These are phyloP conservation scores for Scyliorhinus canicula DNA, from an alignment of 2,797 vertebrate species.

Conservation along the genomic window DNA sequence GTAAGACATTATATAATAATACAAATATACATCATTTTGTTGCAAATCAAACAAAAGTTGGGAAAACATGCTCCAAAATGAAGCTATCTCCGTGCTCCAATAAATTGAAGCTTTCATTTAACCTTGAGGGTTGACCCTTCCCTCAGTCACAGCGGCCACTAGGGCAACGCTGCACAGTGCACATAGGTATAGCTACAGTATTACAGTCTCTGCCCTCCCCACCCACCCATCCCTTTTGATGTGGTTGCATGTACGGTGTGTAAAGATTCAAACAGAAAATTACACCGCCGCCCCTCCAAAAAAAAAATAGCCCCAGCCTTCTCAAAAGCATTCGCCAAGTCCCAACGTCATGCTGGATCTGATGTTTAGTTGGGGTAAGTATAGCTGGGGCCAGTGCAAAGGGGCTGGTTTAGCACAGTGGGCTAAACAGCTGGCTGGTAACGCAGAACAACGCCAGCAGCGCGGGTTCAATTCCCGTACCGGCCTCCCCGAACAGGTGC, in stretches of 20 bases:
- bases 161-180: conserved; percentile 79
- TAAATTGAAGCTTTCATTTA: conserved; percentile 84
- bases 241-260: conserved; percentile 67
- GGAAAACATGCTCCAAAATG: conserved; percentile 85
- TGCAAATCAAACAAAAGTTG: conserved; percentile 70
- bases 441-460: no score
- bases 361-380: neutral
- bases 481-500: no score
- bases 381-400: neutral
- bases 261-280: conserved; percentile 64
- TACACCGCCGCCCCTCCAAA: conserved; percentile 43
- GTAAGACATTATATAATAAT: conserved; percentile 49
- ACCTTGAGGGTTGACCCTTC: neutral
- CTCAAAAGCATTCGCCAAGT: neutral
- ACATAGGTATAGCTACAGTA: conserved; percentile 50
- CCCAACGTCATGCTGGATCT: neutral
- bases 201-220: neutral
- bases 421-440: no score
- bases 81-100: conserved; percentile 87
- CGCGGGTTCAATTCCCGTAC: no score
- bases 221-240: conserved; percentile 56
- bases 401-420: no score
- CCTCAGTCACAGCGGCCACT: conserved; percentile 54
- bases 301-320: no score
- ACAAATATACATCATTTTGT: conserved; percentile 53